phyloP scores from a whole-genome alignment of 2,113 vertebrate species.

The Gorsachius goisagi region DNA sequence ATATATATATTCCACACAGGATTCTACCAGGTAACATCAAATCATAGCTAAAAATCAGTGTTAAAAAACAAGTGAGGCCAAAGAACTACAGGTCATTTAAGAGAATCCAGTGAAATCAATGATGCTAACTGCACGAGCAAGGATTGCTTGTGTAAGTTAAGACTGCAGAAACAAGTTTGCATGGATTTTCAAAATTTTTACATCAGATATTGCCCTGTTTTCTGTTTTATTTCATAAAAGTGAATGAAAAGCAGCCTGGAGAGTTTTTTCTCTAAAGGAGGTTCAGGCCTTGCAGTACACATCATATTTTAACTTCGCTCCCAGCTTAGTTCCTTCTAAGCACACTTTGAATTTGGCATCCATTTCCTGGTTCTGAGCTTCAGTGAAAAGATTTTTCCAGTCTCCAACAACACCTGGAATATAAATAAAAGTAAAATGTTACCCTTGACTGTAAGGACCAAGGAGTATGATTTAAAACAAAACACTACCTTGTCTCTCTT shows the following conservation, averaged over 20 bases:
- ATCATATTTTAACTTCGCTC: constrained; percentile 74
- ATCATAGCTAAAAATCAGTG: neutral
- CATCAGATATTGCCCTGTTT: neutral
- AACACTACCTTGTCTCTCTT: neutral
- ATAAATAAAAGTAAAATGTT: constrained; percentile 14
- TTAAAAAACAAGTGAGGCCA: neutral
- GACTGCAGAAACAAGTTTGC: neutral
- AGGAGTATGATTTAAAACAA: neutral
- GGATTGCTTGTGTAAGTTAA: neutral
- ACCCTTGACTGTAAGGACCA: neutral
- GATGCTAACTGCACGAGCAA: neutral
- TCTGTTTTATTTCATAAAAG: neutral
- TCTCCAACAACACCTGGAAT: constrained; percentile 76
- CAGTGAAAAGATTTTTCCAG: constrained; percentile 78
- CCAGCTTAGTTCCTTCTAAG: constrained; percentile 76
- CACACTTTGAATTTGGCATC: constrained; percentile 74
- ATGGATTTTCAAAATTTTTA: neutral
- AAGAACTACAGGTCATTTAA: neutral
- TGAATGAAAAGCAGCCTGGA: neutral
- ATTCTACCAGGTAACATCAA: neutral
- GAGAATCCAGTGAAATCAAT: neutral
- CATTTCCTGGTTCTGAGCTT: constrained; percentile 78
- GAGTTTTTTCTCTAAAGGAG: neutral
- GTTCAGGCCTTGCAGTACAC: constrained; percentile 70
- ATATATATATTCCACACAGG: neutral